Evolutionary conservation across 2,797 vertebrate genomes (phyloP).

Genomic region (Rhadinocentrus ornatus): DNA sequence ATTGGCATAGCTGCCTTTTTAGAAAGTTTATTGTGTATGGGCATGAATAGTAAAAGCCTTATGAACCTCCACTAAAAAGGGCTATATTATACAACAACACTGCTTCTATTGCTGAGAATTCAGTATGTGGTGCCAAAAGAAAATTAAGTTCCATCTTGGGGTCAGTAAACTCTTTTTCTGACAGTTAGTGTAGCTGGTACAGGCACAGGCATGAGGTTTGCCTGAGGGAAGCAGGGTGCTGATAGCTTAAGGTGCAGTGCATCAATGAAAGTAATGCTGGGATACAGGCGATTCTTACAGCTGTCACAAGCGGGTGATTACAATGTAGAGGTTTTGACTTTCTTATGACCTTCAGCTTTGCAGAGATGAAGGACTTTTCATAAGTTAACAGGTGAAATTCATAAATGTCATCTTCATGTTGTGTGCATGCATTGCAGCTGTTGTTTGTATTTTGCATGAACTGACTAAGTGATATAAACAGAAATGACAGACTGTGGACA

Average conservation of each 20-base stretch:
- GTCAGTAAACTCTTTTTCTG: conserved; percentile 33
- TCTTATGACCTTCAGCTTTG: conserved; percentile 5
- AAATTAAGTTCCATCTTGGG: conserved; percentile 45
- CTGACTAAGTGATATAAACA: neutral
- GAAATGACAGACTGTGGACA: neutral
- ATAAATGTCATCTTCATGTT: neutral
- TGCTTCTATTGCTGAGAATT: conserved; percentile 27
- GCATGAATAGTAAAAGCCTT: neutral
- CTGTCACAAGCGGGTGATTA: conserved; percentile 19
- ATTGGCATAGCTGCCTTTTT: neutral
- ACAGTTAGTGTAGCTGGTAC: conserved; percentile 26
- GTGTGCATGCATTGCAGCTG: neutral
- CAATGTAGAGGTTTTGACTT: conserved; percentile 6
- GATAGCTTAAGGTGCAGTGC: conserved; percentile 22
- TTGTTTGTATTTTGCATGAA: neutral
- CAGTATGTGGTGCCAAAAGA: conserved; percentile 25
- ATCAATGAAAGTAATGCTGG: conserved; percentile 11
- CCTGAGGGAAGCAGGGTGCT: conserved; percentile 33
- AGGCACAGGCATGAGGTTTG: conserved; percentile 10
- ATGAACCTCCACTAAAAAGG: conserved; percentile 5
- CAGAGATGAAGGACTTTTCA: neutral
- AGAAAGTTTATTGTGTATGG: neutral
- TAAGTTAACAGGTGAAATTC: conserved; percentile 4
- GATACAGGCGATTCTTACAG: conserved; percentile 17
- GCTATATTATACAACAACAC: conserved; percentile 1